These are phyloP conservation scores for Pegoplata infirma DNA, from an alignment of 2,888 invertebrate species.

Conservation along the genomic window DNA sequence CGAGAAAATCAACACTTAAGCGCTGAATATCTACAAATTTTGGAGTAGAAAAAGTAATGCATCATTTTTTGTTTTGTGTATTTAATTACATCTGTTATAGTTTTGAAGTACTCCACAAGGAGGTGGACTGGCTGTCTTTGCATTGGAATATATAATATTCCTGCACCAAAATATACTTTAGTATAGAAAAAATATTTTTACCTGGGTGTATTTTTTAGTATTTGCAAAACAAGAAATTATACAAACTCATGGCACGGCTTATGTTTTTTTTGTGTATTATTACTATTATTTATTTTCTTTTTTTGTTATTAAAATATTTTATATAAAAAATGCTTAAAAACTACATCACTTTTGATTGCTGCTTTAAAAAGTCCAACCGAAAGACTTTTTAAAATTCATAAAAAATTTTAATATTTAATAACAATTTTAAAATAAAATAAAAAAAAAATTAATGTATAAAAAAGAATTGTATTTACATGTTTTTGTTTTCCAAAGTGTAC, in stretches of 20 bases:
- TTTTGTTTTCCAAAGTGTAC: not conserved
- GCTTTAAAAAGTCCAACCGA: constrained; percentile 66
- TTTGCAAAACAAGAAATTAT: constrained; percentile 23
- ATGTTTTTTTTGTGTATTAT: constrained; percentile 33
- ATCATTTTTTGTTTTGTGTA: too few species aligned
- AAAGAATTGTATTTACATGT: constrained; percentile 54
- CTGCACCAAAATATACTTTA: too few species aligned
- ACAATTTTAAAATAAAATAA: constrained; percentile 35
- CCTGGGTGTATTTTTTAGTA: constrained; percentile 21
- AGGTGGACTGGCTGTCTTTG: too few species aligned
- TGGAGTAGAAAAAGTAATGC: too few species aligned
- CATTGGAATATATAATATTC: too few species aligned
- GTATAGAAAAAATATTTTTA: too few species aligned
- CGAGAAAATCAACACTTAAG: too few species aligned
- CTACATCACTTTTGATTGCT: constrained; percentile 77
- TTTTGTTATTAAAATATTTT: constrained; percentile 61
- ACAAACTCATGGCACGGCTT: constrained; percentile 62
- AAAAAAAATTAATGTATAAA: constrained; percentile 20
- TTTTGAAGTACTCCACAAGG: too few species aligned
- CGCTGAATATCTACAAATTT: too few species aligned
- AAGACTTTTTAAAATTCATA: constrained; percentile 57
- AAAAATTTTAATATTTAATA: constrained; percentile 27
- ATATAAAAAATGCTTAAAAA: constrained; percentile 69
- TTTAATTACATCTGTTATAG: too few species aligned
- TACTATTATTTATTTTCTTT: constrained; percentile 66